Evolutionary conservation across 2,113 vertebrate genomes (phyloP), one percentile per base, ranked within the genome.

Genomic region (Sterrhoptilus dennistouni): DNA sequence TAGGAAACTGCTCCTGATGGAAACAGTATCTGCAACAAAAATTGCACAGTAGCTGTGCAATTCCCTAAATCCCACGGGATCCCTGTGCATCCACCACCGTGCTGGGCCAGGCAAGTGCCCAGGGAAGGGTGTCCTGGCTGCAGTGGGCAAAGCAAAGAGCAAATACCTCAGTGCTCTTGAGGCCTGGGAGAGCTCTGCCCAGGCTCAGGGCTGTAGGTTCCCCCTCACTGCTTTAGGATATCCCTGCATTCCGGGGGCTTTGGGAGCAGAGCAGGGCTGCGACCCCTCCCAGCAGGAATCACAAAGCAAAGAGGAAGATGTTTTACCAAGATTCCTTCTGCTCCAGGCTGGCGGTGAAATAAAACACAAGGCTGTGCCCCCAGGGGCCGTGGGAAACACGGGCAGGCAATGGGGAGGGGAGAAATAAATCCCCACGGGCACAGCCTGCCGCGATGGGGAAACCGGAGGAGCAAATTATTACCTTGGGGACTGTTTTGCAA

Each of bases 31-130:
- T 57, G 49, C 44, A 60, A 70, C 12, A 12, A 57, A 45, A 60
- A 85, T 27, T 24, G 47, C 47, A 44, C 53, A 66, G 66, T 2
- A 52, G 65, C 27, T 68, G 33, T 40, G 45, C 52, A 40, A 9
- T 42, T 75, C 64, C 79, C 65, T 33, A 3, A 90, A 24, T 11
- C 25, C 60, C 11, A 22, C 0, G 1, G 61, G 61, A 56, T 50
- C 40, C 3, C 2, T 24, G 65, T 3, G 2, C 14, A 35, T 5
- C 45, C 63, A 12, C 11, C 28, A 3, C 0, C 1, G 14, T 7
- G 35, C 29, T 68, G 22, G 16, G 63, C 4, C 9, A 44, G 60
- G 50, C 59, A 38, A 42, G 40, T 40, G 33, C 42, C 42, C 18
- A 25, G 85, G 35, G 28, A 45, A 53, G 44, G 57, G 23, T 8